Evolutionary conservation across 2,888 invertebrate species (phyloP), one percentile per base, ranked within the genome.

Genomic region (Synanthedon tipuliformis): DNA sequence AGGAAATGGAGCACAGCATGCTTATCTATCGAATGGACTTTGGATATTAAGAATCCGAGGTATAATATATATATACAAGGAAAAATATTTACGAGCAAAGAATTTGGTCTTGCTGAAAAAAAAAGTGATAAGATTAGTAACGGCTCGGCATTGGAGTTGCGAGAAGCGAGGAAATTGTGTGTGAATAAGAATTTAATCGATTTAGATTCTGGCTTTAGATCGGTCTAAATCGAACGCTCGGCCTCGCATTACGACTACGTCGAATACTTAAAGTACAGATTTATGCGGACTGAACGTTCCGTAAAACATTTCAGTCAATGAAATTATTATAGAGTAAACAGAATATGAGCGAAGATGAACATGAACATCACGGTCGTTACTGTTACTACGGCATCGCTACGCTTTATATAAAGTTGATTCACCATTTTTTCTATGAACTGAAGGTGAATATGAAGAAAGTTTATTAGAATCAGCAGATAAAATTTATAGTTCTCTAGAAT

Each of bases 311-410:
- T 73, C 73, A 79, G 77, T 81, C 75, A 78, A 77, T 81, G 75
- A 82, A 81, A 81, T 83, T 76, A 80, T 80, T 79, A 74, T 68
- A 76, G 70, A 75, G 72, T 81, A 84, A 81, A 80, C 78, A 75
- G 65, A 69, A 75, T 75, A 79, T 75, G 75, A 76, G 62, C 65
- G 65, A 76, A 70, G 75, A 79, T 79, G 83, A 79, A 81, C 76
- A 78, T 60, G 55, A 56, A 61, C 81, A 74, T 78, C 83, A 81
- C 69, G 74, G 70, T 68, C 69, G 13, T 45, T n/a, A 8, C 15
- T 45, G 82, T 81, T 80, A 74, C 81, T 75, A 80, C 63, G 76
- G 64, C 66, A 23, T 49, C 12, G 12, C 49, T 50, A 50, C 23
- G 50, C 50, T 8, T 50, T 18, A 7, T 56, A 61, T 66, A 64